phyloP scores from a whole-genome alignment of 2,888 invertebrate genomes.

The Rhagonycha lutea region DNA sequence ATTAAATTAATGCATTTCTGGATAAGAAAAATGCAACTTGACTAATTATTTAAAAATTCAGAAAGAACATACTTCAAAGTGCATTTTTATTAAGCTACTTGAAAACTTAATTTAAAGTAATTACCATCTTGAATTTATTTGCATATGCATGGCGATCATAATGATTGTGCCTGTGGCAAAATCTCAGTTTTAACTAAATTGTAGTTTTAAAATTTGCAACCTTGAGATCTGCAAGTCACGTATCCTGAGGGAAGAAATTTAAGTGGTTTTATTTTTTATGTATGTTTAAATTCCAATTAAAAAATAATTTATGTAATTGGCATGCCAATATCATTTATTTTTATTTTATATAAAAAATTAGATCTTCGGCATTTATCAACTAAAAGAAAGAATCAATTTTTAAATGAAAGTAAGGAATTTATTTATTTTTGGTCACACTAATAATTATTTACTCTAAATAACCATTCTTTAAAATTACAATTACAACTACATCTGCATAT shows the following conservation, averaged over 20 bases:
- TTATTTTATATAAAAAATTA: neutral
- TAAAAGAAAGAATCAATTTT: neutral
- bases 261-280: conserved; percentile 12
- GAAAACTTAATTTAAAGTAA: conserved; percentile 18
- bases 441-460: neutral
- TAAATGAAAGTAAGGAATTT: no score
- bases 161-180: conserved; percentile 13
- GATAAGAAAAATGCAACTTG: neutral
- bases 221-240: conserved; percentile 13
- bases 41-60: neutral
- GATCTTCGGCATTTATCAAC: neutral
- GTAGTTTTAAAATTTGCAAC: conserved; percentile 18
- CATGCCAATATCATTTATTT: neutral
- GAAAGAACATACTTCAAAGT: neutral
- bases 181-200: conserved; percentile 9
- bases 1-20: neutral
- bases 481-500: conserved; percentile 10
- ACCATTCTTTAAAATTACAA: conserved; percentile 9
- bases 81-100: conserved; percentile 7
- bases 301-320: neutral
- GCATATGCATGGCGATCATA: conserved; percentile 7
- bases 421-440: neutral
- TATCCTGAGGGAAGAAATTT: conserved; percentile 9
- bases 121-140: conserved; percentile 15
- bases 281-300: conserved; percentile 7